These are phyloP conservation scores for Danio aesculapii DNA, from an alignment of 2,797 vertebrate genomes.

Conservation along the genomic window DNA sequence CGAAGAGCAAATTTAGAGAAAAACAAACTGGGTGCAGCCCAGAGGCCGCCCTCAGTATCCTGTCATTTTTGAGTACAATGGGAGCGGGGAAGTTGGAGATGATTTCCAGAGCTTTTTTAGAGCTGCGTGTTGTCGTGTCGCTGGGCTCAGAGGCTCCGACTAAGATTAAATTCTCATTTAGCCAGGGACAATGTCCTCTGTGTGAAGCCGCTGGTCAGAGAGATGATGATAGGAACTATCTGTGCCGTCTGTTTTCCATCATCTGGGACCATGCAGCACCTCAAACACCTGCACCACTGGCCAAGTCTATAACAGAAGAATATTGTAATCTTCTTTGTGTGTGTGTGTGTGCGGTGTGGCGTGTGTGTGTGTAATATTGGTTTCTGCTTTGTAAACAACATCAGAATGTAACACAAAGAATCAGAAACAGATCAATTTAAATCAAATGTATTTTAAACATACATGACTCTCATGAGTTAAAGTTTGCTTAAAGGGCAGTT, in stretches of 20 bases:
- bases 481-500: no score
- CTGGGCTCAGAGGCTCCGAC: slow-evolving; percentile 38
- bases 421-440: no score
- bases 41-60: slow-evolving; percentile 73
- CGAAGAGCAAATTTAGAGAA: slow-evolving; percentile 65
- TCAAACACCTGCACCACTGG: slow-evolving; percentile 17
- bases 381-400: slow-evolving; percentile 11
- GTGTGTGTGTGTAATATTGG: background rate
- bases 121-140: slow-evolving; percentile 56
- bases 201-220: slow-evolving; percentile 7
- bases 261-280: background rate
- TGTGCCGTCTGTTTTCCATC: slow-evolving; percentile 16
- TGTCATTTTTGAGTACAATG: slow-evolving; percentile 76
- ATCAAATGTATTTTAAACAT: no score
- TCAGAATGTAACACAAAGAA: background rate
- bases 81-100: slow-evolving; percentile 72
- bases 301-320: background rate
- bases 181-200: slow-evolving; percentile 29
- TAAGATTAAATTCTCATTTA: slow-evolving; percentile 38
- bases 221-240: background rate
- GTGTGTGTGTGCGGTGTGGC: no score
- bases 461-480: no score
- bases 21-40: slow-evolving; percentile 75
- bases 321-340: background rate
- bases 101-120: slow-evolving; percentile 70